Evolutionary conservation across 2,888 invertebrate species (phyloP), one percentile per base, ranked within the genome.

Genomic region (Pseudanteris insignis): DNA sequence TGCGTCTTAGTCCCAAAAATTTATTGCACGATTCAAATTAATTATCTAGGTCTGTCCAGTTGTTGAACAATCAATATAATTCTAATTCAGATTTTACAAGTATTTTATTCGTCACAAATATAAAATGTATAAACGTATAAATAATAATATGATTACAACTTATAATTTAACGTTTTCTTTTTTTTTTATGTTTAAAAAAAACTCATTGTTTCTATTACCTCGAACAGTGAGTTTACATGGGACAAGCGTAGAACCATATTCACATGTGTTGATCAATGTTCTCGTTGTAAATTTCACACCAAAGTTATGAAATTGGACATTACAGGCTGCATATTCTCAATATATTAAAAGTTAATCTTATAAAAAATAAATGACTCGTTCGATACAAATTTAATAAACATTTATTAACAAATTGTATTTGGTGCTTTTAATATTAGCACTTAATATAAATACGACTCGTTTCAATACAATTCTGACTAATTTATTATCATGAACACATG

Each of bases 351-450:
- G 2, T 37, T 24, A 37, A 8, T n/a, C 12, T 50, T 10, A 50
- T 50, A 10, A 36, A 47, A 40, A 50, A 50, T 50, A 50, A 50
- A 50, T 12, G 25, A 50, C 40, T 50, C 33, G 28, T 41, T 26
- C 24, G 11, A 40, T 50, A 41, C 40, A 50, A 50, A 50, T 50
- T 30, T 41, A 41, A 41, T 50, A 50, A 41, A 50, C 40, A 50
- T 33, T 50, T 41, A 50, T 50, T 41, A 33, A 50, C 48, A 50
- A 46, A 50, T 46, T 25, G 36, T 33, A 33, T 41, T 41, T 50
- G 12, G 40, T 34, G 40, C 40, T 18, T 28, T 18, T 3, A 3
- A 34, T 34, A 5, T n/a, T 37, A 10, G 33, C 12, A 26, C 32
- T 24, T 41, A 26, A 43, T 15, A 41, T 34, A 41, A 41, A 41